Evolutionary conservation across 2,797 vertebrate genomes (phyloP).

Genomic region (Lepidocolaptes lacrymiger): DNA sequence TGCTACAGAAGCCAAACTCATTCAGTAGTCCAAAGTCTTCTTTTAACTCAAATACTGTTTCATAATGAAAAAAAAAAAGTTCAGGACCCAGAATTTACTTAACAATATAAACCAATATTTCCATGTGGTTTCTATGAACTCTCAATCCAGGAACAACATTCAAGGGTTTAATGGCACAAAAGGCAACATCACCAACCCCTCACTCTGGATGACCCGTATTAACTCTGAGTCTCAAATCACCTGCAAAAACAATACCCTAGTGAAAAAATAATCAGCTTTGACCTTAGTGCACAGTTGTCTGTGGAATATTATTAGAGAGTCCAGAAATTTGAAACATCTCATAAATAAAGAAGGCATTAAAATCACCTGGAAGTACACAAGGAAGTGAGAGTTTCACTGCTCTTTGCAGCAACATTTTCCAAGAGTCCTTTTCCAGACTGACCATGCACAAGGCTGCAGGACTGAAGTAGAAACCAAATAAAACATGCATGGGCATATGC

Average conservation of each 20-base stretch:
- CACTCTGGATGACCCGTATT: not conserved
- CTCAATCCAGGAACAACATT: not conserved
- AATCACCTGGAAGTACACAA: not conserved
- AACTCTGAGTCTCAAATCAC: not conserved
- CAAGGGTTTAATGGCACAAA: not conserved
- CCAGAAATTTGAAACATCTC: not conserved
- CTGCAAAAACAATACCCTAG: not conserved
- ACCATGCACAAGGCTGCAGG: not conserved
- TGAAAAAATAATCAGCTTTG: slow-evolving; percentile 19
- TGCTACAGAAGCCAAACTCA: not conserved
- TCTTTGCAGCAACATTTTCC: not conserved
- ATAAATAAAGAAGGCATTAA: not conserved
- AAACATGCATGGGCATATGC: not conserved
- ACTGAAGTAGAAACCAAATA: not conserved
- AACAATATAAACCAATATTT: not conserved
- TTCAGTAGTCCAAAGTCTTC: not conserved
- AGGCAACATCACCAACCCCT: not conserved
- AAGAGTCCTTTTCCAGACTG: not conserved
- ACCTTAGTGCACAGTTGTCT: not conserved
- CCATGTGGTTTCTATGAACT: not conserved
- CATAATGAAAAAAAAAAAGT: not conserved
- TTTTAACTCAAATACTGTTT: not conserved
- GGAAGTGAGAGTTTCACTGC: accelerated
- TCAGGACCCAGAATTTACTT: not conserved
- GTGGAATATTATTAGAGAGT: not conserved